Base-by-base conservation (phyloP, 1,140 invertebrate species). In the Sarcophaga peregrina region DNA sequence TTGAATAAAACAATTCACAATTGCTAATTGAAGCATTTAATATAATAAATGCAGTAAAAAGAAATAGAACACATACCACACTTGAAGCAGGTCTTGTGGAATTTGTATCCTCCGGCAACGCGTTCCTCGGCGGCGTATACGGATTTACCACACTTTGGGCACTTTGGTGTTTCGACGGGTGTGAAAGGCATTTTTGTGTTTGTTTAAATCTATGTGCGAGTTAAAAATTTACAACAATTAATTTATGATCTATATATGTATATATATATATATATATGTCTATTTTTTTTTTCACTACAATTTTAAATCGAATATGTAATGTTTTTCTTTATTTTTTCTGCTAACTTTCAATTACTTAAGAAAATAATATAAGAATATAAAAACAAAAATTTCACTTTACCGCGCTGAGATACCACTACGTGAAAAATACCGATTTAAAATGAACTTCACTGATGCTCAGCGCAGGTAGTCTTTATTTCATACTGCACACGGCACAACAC, bases 21-120 rank as follows among this genome's bases (percentile, higher is more conserved):
- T 37, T 37, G 25, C 58, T 72, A 20, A 48, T 48, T 13, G 8
- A 0, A 17, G 46, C 46, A 7, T n/a, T 81, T 52, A 20, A 81
- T 11, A 37, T 52, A 20, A 81, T 11, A 37, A 11, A 13, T 68
- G n/a, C 46, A 46, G 17, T 25, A 13, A 54, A n/a, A 25, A 7
- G n/a, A 46, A 78, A 8, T 10, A 94, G 95, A 95, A 8, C 15
- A 94, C 95, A 95, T 93, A 99, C 98, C 97, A 92, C 98, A 99
- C 93, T 99, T 99, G 94, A 99, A 99, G 94, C 98, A 99, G 92
- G 95, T 95, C 92, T 99, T 99, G 95, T 99, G 98, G 95, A 95
- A 99, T 94, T 99, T 99, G 90, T 97, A 95, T 88, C 98, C 98
- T 88, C 97, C 98, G 86, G 98, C 98, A 86, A 98, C 94, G 88